phyloP scores from a whole-genome alignment of 2,113 vertebrate genomes.

The Anser brachyrhynchus region DNA sequence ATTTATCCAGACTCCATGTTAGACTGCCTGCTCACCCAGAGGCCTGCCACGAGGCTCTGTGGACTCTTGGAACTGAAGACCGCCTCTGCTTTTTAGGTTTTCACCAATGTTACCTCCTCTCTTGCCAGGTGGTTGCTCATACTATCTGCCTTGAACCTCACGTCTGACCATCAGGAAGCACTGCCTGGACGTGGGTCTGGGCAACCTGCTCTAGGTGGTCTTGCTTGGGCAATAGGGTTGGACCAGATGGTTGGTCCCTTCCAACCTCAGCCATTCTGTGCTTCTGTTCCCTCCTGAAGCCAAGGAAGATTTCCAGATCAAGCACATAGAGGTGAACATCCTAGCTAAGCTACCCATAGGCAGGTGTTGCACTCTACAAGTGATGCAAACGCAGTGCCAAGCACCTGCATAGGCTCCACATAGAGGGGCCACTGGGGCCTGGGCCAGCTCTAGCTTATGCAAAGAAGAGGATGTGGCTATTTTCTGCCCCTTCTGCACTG shows the following conservation, averaged over 20 bases:
- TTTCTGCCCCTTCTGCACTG: background rate
- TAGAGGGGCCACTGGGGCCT: background rate
- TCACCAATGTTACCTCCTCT: background rate
- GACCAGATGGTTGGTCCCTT: background rate
- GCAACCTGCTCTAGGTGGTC: background rate
- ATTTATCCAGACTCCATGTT: background rate
- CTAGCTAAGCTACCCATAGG: background rate
- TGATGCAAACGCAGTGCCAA: background rate
- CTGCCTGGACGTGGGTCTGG: background rate
- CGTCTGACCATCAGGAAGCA: background rate
- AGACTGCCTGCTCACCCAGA: background rate
- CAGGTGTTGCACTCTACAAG: fast-evolving
- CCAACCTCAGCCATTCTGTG: background rate
- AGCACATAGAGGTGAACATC: background rate
- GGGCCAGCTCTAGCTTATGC: background rate
- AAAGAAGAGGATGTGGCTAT: background rate
- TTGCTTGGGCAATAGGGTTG: background rate
- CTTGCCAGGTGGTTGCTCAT: background rate
- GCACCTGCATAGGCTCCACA: fast-evolving
- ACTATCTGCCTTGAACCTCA: background rate
- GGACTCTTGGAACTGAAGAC: background rate
- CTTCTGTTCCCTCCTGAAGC: background rate
- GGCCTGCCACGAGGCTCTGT: fast-evolving
- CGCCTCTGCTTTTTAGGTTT: background rate
- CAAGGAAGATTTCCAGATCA: background rate